These are phyloP conservation scores for Drosophila recens DNA, from an alignment of 2,888 invertebrate genomes.

Conservation along the genomic window DNA sequence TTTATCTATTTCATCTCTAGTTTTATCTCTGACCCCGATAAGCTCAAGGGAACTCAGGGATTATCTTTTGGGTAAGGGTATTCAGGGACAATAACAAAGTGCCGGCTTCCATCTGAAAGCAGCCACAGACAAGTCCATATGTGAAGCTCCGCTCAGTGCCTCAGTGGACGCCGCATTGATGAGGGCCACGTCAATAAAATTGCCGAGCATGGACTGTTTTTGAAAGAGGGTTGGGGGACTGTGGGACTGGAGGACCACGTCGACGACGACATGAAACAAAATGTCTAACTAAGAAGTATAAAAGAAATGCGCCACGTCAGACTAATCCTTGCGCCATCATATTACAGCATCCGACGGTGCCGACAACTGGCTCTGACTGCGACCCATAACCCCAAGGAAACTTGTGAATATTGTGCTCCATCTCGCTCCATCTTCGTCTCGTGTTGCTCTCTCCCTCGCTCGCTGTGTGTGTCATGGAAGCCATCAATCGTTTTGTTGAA, in stretches of 20 bases:
- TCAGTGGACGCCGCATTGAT: slow-evolving; percentile 55
- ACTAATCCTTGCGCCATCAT: slow-evolving; percentile 83
- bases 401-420: slow-evolving; percentile 78
- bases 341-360: slow-evolving; percentile 64
- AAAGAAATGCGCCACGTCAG: slow-evolving; percentile 78
- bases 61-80: slow-evolving; percentile 26
- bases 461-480: slow-evolving; percentile 79
- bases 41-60: neutral
- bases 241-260: neutral
- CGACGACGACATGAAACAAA: slow-evolving; percentile 69
- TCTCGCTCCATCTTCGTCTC: slow-evolving; percentile 23
- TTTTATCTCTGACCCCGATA: neutral
- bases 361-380: slow-evolving; percentile 42
- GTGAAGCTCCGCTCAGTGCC: slow-evolving; percentile 33
- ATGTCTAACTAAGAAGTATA: slow-evolving; percentile 72
- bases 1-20: neutral
- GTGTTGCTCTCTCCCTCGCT: neutral
- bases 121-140: slow-evolving; percentile 44
- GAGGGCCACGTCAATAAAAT: slow-evolving; percentile 53
- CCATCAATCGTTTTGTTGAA: slow-evolving; percentile 84
- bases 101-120: slow-evolving; percentile 6
- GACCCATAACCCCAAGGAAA: slow-evolving; percentile 61
- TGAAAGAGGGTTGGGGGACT: neutral
- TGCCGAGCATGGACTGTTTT: slow-evolving; percentile 1
- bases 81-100: slow-evolving; percentile 11